A percentile compares a stretch with the other conserved stretches of the same genome.
phyloP scores from a whole-genome alignment of 2,113 vertebrate species.

The Labeo rohita region DNA sequence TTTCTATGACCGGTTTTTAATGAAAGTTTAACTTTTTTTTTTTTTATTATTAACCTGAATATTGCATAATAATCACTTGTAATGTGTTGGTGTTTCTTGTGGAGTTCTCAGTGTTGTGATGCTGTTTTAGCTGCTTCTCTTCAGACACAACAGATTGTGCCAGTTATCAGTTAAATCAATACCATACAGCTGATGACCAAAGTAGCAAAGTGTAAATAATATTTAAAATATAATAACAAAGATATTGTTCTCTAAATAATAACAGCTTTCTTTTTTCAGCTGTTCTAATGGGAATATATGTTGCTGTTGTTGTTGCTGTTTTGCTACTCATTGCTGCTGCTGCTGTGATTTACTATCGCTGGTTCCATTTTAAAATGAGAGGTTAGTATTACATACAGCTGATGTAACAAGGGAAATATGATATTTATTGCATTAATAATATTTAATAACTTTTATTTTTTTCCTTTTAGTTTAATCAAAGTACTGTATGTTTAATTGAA shows the following conservation, averaged over 20 bases:
- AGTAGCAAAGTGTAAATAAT: background rate
- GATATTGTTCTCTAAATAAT: background rate
- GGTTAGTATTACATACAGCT: background rate
- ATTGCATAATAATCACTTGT: background rate
- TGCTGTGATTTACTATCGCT: background rate
- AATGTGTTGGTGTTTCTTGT: background rate
- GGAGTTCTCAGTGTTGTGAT: background rate
- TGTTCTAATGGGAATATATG: no score
- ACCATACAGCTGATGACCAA: background rate
- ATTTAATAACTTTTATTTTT: background rate
- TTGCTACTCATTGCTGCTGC: background rate
- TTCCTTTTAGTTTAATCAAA: background rate
- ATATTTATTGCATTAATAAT: background rate
- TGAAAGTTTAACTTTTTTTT: background rate
- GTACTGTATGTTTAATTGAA: background rate
- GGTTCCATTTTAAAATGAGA: fast-evolving
- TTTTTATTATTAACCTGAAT: background rate
- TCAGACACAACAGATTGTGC: background rate
- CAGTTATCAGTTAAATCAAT: background rate
- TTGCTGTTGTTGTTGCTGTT: background rate
- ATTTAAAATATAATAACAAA: background rate
- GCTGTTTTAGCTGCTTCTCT: background rate
- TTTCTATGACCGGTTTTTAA: background rate
- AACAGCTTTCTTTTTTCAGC: no score
- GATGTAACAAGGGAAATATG: background rate